These are phyloP conservation scores for Heteromyza rotundicornis DNA, from an alignment of 2,888 invertebrate species.

Conservation along the genomic window DNA sequence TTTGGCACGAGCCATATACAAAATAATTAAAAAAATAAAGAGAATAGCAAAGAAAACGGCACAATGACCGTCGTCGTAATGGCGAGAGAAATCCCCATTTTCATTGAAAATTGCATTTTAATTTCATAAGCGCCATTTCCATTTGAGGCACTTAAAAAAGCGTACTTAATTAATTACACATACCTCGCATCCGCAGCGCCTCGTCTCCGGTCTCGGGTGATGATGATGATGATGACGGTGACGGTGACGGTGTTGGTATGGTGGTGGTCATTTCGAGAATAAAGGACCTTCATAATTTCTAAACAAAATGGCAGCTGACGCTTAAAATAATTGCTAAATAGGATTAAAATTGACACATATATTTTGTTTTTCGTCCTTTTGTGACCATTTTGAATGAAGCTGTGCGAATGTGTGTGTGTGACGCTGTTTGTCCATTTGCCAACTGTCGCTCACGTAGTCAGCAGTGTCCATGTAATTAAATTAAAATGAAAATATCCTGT, in stretches of 20 bases:
- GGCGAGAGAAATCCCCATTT: slow-evolving; percentile 3
- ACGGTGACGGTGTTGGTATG: slow-evolving; percentile 8
- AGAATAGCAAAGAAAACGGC: slow-evolving; percentile 14
- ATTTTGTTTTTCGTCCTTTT: slow-evolving; percentile 10
- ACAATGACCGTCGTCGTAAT: slow-evolving; percentile 24
- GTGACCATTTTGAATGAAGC: slow-evolving; percentile 32
- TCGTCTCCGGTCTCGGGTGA: neutral
- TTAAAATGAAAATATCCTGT: slow-evolving; percentile 62
- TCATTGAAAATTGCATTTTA: slow-evolving; percentile 47
- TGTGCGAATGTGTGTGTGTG: slow-evolving; percentile 30
- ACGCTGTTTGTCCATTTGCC: slow-evolving; percentile 36
- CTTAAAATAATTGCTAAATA: slow-evolving; percentile 54
- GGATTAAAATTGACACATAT: slow-evolving; percentile 50
- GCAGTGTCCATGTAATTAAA: slow-evolving; percentile 61
- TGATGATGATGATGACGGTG: slow-evolving; percentile 2
- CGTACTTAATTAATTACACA: slow-evolving; percentile 42
- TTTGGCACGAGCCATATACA: no score
- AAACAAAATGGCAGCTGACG: slow-evolving; percentile 39
- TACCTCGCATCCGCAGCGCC: neutral
- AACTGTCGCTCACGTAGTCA: slow-evolving; percentile 59
- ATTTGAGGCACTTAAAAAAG: slow-evolving; percentile 14
- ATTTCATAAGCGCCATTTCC: slow-evolving; percentile 44
- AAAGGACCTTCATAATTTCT: slow-evolving; percentile 60
- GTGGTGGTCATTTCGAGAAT: slow-evolving; percentile 41
- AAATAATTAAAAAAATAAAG: slow-evolving; percentile 40